These are phyloP conservation scores for Triplophysa rosa DNA, from an alignment of 2,113 vertebrate species.

Conservation along the genomic window DNA sequence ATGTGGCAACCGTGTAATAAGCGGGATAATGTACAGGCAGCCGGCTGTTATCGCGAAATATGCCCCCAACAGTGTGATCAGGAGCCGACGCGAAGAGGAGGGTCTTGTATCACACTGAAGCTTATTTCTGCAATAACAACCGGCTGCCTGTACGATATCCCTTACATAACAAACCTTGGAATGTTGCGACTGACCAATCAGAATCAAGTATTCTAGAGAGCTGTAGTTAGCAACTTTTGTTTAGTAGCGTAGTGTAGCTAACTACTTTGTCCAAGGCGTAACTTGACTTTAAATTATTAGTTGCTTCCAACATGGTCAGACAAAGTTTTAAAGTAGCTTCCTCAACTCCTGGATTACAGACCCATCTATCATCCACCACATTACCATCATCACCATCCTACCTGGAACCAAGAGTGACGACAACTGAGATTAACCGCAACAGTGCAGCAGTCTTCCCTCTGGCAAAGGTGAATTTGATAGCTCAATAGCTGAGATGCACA, in stretches of 20 bases:
- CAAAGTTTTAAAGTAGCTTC: conserved; percentile 11
- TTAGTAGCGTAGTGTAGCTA: background rate
- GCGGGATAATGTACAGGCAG: too few species aligned
- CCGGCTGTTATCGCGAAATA: too few species aligned
- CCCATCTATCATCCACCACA: background rate
- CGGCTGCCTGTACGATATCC: too few species aligned
- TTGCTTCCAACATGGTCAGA: background rate
- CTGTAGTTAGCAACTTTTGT: background rate
- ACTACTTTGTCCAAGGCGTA: background rate
- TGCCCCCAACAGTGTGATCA: too few species aligned
- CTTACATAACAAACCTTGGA: too few species aligned
- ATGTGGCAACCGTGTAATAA: too few species aligned
- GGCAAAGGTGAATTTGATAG: conserved; percentile 43
- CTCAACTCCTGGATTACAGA: background rate
- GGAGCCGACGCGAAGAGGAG: too few species aligned
- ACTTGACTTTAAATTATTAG: background rate
- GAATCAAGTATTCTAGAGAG: too few species aligned
- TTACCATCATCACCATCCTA: background rate
- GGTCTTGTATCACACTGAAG: too few species aligned
- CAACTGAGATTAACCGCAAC: conserved; percentile 27
- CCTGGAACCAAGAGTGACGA: background rate
- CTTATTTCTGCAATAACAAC: too few species aligned
- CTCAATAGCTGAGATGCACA: conserved; percentile 29
- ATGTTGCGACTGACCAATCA: too few species aligned
- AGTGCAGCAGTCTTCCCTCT: conserved; percentile 1